Percentiles rank a stretch among this genome's conserved stretches.
These are phyloP conservation scores for Panthera leo DNA, from an alignment of 2,113 vertebrate species.

Conservation along the genomic window DNA sequence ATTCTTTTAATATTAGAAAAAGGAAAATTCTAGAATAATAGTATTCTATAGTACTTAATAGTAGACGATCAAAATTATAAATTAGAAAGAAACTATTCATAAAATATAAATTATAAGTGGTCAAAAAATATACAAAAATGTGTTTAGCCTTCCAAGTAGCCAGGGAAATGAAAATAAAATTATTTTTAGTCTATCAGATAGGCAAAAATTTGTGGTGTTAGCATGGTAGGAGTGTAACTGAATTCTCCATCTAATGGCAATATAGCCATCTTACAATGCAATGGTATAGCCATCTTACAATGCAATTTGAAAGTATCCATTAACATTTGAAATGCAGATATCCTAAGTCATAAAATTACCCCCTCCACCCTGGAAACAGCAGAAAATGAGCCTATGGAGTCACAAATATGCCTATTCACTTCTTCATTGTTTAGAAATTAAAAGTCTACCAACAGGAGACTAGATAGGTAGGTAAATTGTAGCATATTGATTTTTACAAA, in stretches of 20 bases:
- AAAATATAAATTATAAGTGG: not conserved
- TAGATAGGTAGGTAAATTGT: not conserved
- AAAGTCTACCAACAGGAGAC: not conserved
- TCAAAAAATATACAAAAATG: not conserved
- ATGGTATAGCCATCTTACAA: not conserved
- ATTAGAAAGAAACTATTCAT: not conserved
- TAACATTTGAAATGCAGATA: not conserved
- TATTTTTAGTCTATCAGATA: not conserved
- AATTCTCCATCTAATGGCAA: not conserved
- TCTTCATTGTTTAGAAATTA: constrained; percentile 13
- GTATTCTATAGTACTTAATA: not conserved
- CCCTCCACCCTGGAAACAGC: not conserved
- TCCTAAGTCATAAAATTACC: not conserved
- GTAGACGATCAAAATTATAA: not conserved
- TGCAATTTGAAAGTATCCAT: not conserved
- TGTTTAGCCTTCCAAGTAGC: not conserved
- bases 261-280: not conserved
- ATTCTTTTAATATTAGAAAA: constrained; percentile 29
- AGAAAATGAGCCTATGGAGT: not conserved
- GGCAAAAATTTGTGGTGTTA: not conserved
- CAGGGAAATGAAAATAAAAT: not conserved
- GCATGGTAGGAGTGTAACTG: not conserved
- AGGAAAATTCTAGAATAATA: not conserved
- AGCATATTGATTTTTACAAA: not conserved
- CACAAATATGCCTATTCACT: not conserved